Conservation (phyloP, 1,140 invertebrate species). For the Lordiphosa collinella region DNA sequence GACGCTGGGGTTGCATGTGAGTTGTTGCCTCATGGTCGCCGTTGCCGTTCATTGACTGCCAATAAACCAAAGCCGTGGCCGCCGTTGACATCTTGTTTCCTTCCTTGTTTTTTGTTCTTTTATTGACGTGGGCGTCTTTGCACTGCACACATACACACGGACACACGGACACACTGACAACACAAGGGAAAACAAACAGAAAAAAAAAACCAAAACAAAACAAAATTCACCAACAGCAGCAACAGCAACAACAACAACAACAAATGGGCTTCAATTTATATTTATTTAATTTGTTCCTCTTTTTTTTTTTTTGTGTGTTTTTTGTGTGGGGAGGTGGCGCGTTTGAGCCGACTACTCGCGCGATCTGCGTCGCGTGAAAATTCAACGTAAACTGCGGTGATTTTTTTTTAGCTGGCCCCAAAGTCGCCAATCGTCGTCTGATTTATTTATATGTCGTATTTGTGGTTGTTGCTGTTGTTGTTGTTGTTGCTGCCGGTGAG, state of each 20-base stretch:
- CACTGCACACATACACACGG: not conserved
- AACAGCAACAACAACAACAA: not conserved
- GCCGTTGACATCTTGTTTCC: slow-evolving; percentile 17
- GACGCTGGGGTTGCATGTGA: slow-evolving; percentile 3
- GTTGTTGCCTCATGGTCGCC: slow-evolving; percentile 4
- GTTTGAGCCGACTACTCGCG: slow-evolving; percentile 19
- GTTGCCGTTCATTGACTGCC: slow-evolving; percentile 56
- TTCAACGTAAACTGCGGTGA: slow-evolving; percentile 62
- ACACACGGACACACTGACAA: too few species aligned
- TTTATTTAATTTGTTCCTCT: too few species aligned
- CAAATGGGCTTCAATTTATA: not conserved
- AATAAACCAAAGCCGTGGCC: slow-evolving; percentile 52
- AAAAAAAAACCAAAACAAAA: not conserved
- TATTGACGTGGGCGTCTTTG: not conserved
- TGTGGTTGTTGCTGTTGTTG: slow-evolving; percentile 1
- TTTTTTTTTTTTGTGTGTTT: slow-evolving; percentile 2
- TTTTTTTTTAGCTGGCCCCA: slow-evolving; percentile 40
- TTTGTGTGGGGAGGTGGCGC: slow-evolving; percentile 12
- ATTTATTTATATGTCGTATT: slow-evolving; percentile 55
- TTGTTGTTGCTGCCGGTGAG: slow-evolving; percentile 1
- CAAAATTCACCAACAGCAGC: not conserved
- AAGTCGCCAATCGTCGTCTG: slow-evolving; percentile 40
- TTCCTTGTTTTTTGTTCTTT: not conserved
- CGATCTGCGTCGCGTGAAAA: slow-evolving; percentile 64
- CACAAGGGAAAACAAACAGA: too few species aligned